These are phyloP conservation scores for Orchestia grillus DNA, from an alignment of 1,140 invertebrate genomes.

Conservation along the genomic window DNA sequence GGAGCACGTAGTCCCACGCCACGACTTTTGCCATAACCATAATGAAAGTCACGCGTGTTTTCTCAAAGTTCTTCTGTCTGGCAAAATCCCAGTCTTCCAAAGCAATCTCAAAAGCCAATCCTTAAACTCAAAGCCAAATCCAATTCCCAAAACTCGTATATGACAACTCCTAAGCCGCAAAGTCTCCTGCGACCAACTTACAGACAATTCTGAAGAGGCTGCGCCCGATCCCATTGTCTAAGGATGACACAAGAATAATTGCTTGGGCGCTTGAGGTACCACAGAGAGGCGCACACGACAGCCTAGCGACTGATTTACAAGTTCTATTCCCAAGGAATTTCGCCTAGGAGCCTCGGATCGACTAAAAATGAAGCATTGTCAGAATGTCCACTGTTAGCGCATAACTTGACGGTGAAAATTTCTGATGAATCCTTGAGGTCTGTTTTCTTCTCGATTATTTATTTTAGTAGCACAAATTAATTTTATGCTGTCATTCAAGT, in stretches of 20 bases:
- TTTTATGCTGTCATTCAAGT: background rate
- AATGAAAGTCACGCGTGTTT: constrained; percentile 28
- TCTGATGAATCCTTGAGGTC: background rate
- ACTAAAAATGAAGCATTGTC: constrained; percentile 9
- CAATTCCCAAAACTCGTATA: constrained; percentile 56
- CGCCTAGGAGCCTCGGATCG: background rate
- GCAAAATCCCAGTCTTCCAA: constrained; percentile 50
- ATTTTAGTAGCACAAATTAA: background rate
- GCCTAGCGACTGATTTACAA: constrained; percentile 49
- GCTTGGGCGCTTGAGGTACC: constrained; percentile 50
- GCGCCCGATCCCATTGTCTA: constrained; percentile 48
- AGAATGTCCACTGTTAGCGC: background rate
- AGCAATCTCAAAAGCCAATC: constrained; percentile 55
- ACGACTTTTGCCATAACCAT: constrained; percentile 50
- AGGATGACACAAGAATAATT: constrained; percentile 56
- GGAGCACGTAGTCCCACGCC: background rate
- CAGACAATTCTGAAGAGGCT: constrained; percentile 41
- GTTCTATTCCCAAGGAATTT: constrained; percentile 7
- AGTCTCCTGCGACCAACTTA: background rate
- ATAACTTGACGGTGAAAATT: background rate
- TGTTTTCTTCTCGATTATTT: background rate
- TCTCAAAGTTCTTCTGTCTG: constrained; percentile 18
- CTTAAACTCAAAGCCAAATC: constrained; percentile 55
- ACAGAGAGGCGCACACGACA: constrained; percentile 35
- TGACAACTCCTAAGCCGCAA: constrained; percentile 55